phyloP scores from a whole-genome alignment of 1,140 invertebrate genomes.

The Bathynomus jamesi region DNA sequence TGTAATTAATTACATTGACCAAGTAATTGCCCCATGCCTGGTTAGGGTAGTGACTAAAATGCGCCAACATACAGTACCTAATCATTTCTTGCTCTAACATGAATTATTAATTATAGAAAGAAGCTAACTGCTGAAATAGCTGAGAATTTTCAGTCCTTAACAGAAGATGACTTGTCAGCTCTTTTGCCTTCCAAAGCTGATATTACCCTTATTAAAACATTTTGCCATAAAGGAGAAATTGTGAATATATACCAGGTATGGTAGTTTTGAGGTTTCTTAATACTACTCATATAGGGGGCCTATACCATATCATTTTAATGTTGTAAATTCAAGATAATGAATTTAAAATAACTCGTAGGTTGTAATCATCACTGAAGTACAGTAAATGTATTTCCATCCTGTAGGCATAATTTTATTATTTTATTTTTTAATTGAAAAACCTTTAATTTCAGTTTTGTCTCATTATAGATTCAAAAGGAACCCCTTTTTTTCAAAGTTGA shows the following conservation, averaged over 20 bases:
- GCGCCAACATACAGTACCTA: too few relatives aligned
- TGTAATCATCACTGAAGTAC: too few relatives aligned
- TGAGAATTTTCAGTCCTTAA: constrained; percentile 55
- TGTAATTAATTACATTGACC: too few relatives aligned
- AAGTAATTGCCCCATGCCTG: too few relatives aligned
- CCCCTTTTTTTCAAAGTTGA: constrained; percentile 67
- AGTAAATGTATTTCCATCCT: too few relatives aligned
- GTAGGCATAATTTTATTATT: too few relatives aligned
- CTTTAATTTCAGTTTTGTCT: background rate
- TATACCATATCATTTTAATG: background rate
- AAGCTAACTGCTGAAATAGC: constrained; percentile 56
- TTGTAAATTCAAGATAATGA: background rate
- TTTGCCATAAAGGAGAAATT: constrained; percentile 56
- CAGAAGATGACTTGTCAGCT: constrained; percentile 55
- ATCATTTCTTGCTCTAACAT: too few relatives aligned
- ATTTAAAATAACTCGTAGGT: too few relatives aligned
- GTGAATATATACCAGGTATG: constrained; percentile 34
- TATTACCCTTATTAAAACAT: constrained; percentile 62
- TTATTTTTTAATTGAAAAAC: background rate
- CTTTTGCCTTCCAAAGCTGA: constrained; percentile 66
- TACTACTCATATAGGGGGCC: background rate
- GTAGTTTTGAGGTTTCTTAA: background rate
- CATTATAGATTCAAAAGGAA: constrained; percentile 61
- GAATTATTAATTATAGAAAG: constrained; percentile 58
- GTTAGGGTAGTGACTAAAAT: too few relatives aligned